A percentile compares a stretch with the other conserved stretches of the same genome.
Conservation (phyloP, 37 sponge, comb jelly and placozoan genomes). For the Axinella damicornis region DNA sequence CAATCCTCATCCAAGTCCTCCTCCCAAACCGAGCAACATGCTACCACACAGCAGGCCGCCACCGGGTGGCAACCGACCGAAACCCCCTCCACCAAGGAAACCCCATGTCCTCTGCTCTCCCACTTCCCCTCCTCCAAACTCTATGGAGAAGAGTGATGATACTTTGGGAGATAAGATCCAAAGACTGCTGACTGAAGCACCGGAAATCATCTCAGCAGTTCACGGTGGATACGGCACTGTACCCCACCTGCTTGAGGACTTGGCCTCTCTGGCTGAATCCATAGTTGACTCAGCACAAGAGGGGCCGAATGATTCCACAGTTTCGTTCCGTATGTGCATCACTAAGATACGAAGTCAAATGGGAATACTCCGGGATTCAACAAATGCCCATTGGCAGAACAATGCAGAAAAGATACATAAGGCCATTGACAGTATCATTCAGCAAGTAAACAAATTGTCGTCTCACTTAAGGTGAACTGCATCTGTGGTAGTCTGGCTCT, state of each 20-base stretch:
- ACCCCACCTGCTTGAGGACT: slow-evolving; percentile 24
- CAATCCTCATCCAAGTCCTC: slow-evolving; percentile 4
- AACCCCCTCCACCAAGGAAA: slow-evolving; percentile 30
- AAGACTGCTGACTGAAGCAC: background rate
- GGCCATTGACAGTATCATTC: slow-evolving; percentile 1
- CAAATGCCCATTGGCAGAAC: slow-evolving; percentile 31
- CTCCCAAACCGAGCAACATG: background rate
- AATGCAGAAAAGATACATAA: slow-evolving; percentile 25
- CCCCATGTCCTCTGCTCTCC: background rate
- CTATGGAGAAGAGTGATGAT: background rate
- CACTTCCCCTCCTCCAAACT: background rate
- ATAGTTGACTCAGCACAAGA: slow-evolving; percentile 16
- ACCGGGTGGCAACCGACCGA: slow-evolving; percentile 19
- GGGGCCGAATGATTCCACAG: background rate
- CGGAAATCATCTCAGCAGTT: slow-evolving; percentile 17
- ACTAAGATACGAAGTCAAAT: slow-evolving; percentile 13
- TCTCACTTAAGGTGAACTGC: background rate
- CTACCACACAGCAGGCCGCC: slow-evolving; percentile 10
- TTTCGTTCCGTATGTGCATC: background rate
- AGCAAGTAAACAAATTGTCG: slow-evolving; percentile 9
- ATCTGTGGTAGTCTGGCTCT: too few species aligned
- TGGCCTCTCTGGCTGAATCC: background rate
- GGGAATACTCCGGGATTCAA: slow-evolving; percentile 15
- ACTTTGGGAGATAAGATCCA: slow-evolving; percentile 27
- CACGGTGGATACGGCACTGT: background rate